These are phyloP conservation scores for Sebastes paucispinis DNA, from an alignment of 2,797 vertebrate species.

Conservation along the genomic window DNA sequence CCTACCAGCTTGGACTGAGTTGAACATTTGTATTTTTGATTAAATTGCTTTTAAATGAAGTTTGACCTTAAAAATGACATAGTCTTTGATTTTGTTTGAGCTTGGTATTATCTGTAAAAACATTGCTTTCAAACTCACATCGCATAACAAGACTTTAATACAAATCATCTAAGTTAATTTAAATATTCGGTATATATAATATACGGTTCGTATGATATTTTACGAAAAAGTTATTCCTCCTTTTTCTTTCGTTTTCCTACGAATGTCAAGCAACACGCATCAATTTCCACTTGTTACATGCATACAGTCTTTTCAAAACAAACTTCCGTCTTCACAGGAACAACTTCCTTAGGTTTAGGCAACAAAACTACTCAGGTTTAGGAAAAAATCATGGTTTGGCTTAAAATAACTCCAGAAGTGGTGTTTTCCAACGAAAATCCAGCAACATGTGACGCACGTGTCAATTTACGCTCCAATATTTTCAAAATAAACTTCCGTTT, in stretches of 20 bases:
- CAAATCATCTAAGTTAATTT: constrained; percentile 72
- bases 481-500: too few relatives aligned
- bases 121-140: constrained; percentile 48
- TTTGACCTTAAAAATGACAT: constrained; percentile 64
- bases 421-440: accelerated
- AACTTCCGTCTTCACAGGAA: too few relatives aligned
- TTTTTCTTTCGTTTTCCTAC: too few relatives aligned
- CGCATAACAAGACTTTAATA: constrained; percentile 48
- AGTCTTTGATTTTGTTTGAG: constrained; percentile 61
- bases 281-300: too few relatives aligned
- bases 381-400: too few relatives aligned
- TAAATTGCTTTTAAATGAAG: constrained; percentile 74
- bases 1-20: constrained; percentile 55
- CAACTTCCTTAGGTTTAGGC: too few relatives aligned
- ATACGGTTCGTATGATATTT: neutral
- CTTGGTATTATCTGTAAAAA: constrained; percentile 63
- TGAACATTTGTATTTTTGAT: constrained; percentile 69
- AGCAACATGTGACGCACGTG: too few relatives aligned
- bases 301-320: too few relatives aligned
- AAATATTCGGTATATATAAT: constrained; percentile 13
- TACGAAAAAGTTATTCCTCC: too few relatives aligned
- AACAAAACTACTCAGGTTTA: too few relatives aligned
- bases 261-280: too few relatives aligned
- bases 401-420: accelerated
- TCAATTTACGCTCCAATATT: too few relatives aligned